Conservation (phyloP, 2,888 invertebrate species). For the Venusia cambrica region DNA sequence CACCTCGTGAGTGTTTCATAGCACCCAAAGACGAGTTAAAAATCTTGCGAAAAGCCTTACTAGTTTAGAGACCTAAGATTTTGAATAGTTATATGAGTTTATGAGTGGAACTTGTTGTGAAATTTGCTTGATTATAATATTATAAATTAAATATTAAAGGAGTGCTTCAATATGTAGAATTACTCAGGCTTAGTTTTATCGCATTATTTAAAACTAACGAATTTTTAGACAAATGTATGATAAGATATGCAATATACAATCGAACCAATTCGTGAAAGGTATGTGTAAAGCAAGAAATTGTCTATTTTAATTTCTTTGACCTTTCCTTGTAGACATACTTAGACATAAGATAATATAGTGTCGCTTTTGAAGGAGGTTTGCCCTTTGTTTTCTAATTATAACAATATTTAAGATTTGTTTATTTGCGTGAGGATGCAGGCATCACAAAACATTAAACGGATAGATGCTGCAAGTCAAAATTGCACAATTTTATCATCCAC, state of each 20-base stretch:
- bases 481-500: too few species aligned
- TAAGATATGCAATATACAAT: conserved; percentile 1
- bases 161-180: background rate
- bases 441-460: too few species aligned
- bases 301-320: conserved; percentile 3
- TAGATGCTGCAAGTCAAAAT: too few species aligned
- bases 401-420: too few species aligned
- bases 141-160: background rate
- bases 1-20: too few species aligned
- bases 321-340: conserved; percentile 1
- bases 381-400: too few species aligned
- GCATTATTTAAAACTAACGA: conserved; percentile 3
- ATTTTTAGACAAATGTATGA: background rate
- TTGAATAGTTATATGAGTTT: too few species aligned
- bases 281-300: conserved; percentile 5
- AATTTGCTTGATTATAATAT: conserved; percentile 6
- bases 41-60: conserved; percentile 12
- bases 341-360: too few species aligned
- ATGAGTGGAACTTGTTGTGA: background rate
- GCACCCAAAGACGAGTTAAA: too few species aligned
- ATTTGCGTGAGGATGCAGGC: too few species aligned
- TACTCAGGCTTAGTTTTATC: conserved; percentile 1
- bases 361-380: too few species aligned
- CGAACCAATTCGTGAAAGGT: conserved; percentile 3
- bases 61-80: conserved; percentile 8